These are phyloP conservation scores for Chymomyza procnemis DNA, from an alignment of 2,888 invertebrate genomes.

Conservation along the genomic window DNA sequence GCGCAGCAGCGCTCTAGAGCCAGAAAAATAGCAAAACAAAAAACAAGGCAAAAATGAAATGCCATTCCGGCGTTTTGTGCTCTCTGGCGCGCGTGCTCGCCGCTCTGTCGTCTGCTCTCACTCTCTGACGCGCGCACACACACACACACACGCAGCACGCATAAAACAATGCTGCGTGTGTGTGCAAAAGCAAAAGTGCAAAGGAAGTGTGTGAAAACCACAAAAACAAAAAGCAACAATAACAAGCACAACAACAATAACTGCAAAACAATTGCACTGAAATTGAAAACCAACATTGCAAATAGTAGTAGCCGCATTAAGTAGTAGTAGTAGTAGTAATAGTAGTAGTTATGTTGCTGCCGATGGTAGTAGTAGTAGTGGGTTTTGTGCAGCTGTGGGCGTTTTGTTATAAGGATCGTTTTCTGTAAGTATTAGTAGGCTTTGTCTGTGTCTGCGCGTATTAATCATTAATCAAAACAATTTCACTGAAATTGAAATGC, in stretches of 20 bases:
- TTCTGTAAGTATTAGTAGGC: too few relatives aligned
- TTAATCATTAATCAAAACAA: too few relatives aligned
- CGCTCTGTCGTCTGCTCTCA: not conserved
- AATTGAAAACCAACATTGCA: conserved; percentile 22
- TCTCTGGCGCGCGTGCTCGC: conserved; percentile 4
- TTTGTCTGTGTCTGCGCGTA: too few relatives aligned
- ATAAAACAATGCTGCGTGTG: not conserved
- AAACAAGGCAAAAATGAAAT: conserved; percentile 11
- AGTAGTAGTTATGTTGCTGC: too few relatives aligned
- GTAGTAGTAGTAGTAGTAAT: not conserved
- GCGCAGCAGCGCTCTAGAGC: too few relatives aligned
- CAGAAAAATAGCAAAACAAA: conserved; percentile 9
- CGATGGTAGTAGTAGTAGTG: too few relatives aligned
- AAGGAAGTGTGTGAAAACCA: conserved; percentile 45
- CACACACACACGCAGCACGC: not conserved
- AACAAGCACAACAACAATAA: conserved; percentile 7
- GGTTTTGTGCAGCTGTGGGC: too few relatives aligned
- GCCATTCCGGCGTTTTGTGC: conserved; percentile 21
- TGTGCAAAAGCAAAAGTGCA: conserved; percentile 51
- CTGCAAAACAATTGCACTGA: conserved; percentile 39
- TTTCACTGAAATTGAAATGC: too few relatives aligned
- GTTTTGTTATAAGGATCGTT: too few relatives aligned
- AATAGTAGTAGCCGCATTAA: not conserved
- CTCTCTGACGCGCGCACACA: not conserved
- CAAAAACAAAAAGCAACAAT: conserved; percentile 41